Evolutionary conservation across 2,113 vertebrate genomes (phyloP).

Genomic region (Plectropomus leopardus): DNA sequence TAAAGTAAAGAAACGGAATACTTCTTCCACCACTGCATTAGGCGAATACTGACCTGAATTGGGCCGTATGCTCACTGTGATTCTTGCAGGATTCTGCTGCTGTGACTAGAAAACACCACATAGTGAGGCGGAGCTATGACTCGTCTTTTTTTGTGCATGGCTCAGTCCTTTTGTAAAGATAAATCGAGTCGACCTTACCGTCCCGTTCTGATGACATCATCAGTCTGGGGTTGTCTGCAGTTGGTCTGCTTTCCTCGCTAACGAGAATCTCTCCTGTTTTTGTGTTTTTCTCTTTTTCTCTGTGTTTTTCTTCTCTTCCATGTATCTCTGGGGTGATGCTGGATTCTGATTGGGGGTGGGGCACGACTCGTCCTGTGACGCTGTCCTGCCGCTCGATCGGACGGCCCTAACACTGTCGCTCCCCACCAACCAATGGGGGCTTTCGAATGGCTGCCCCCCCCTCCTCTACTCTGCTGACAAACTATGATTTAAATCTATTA

Average conservation of each 20-base stretch:
- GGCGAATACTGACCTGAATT: too few relatives aligned
- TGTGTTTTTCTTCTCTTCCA: constrained; percentile 90
- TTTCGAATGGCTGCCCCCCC: constrained; percentile 64
- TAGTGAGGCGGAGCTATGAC: constrained; percentile 50
- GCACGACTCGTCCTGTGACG: constrained; percentile 69
- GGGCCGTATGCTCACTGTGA: constrained; percentile 20
- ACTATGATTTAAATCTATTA: constrained; percentile 71
- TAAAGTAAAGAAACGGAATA: too few relatives aligned
- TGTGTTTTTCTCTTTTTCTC: constrained; percentile 91
- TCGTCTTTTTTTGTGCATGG: constrained; percentile 18
- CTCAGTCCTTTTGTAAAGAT: constrained; percentile 37
- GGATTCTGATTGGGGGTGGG: constrained; percentile 82
- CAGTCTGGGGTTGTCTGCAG: constrained; percentile 71
- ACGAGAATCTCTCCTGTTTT: constrained; percentile 85
- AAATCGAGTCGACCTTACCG: constrained; percentile 35
- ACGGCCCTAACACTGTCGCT: constrained; percentile 69
- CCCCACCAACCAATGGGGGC: constrained; percentile 78
- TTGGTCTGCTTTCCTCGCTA: constrained; percentile 71
- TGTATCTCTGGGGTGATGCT: constrained; percentile 80
- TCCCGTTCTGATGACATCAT: constrained; percentile 81
- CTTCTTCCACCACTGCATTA: too few relatives aligned
- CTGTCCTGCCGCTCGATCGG: constrained; percentile 76
- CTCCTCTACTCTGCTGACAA: constrained; percentile 59
- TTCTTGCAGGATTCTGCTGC: constrained; percentile 64
- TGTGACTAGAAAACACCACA: constrained; percentile 51